phyloP scores from a whole-genome alignment of 2,888 invertebrate species.

The Apotomis betuletana region DNA sequence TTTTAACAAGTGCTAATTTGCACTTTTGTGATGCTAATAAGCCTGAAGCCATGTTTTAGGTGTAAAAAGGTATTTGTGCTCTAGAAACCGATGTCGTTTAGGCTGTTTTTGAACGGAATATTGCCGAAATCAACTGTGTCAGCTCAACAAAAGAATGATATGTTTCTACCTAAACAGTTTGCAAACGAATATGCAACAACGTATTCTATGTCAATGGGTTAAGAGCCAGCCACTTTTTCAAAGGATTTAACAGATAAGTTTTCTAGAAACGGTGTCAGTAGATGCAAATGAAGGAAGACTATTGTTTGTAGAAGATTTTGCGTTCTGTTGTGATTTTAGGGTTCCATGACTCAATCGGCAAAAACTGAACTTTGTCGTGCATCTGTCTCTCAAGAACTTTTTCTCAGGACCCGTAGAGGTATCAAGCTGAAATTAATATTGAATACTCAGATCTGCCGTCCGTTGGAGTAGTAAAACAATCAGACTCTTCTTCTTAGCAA shows the following conservation, averaged over 20 bases:
- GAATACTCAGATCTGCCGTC: no score
- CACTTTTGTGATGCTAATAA: slow-evolving; percentile 56
- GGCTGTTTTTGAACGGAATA: background rate
- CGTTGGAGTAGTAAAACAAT: no score
- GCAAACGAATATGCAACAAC: background rate
- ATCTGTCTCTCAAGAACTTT: no score
- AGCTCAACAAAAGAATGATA: slow-evolving; percentile 51
- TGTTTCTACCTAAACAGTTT: slow-evolving; percentile 35
- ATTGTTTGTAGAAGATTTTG: slow-evolving; percentile 13
- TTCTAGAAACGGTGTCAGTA: slow-evolving; percentile 49
- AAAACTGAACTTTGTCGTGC: no score
- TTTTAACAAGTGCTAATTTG: slow-evolving; percentile 48
- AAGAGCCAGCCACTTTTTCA: background rate
- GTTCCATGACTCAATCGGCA: no score
- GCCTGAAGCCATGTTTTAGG: background rate
- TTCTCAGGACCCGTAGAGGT: no score
- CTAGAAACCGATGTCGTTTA: background rate
- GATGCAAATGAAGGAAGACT: slow-evolving; percentile 14
- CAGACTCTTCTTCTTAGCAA: no score
- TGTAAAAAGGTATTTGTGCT: background rate
- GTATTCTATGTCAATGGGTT: background rate
- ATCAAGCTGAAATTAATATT: no score
- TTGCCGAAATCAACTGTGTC: slow-evolving; percentile 51
- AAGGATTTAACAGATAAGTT: slow-evolving; percentile 6
- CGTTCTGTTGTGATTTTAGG: slow-evolving; percentile 10